These are phyloP conservation scores for Trematocara unimaculatum DNA, from an alignment of 2,113 vertebrate genomes.

Conservation along the genomic window DNA sequence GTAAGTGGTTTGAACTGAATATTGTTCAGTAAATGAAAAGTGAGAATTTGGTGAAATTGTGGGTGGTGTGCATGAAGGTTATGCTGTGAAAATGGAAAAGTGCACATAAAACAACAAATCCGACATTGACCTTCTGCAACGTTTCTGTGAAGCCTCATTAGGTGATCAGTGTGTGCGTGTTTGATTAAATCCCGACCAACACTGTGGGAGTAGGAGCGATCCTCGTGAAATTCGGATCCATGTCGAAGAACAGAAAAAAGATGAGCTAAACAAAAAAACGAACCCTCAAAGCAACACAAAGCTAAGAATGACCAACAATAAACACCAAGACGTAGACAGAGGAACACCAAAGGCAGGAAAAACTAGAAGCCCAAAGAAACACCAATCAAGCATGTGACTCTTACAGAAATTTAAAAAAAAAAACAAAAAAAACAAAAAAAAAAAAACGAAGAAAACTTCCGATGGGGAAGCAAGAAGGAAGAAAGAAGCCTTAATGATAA, in stretches of 20 bases:
- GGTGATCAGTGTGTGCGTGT: background rate
- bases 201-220: background rate
- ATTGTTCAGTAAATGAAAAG: background rate
- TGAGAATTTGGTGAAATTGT: background rate
- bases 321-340: background rate
- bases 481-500: slow-evolving; percentile 21
- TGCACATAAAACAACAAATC: background rate
- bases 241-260: background rate
- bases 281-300: background rate
- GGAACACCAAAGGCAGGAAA: background rate
- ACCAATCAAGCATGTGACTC: background rate
- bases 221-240: background rate
- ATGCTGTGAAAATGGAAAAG: background rate
- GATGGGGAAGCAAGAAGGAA: background rate
- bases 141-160: background rate
- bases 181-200: background rate
- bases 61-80: background rate
- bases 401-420: accelerated
- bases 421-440: too few species aligned
- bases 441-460: accelerated
- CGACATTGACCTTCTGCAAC: background rate
- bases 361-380: background rate
- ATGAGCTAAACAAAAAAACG: background rate
- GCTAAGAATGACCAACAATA: background rate
- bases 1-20: background rate